A percentile compares a stretch with the other conserved stretches of the same genome.
These are phyloP conservation scores for Pachyramphus minor DNA, from an alignment of 2,113 vertebrate species.

Conservation along the genomic window DNA sequence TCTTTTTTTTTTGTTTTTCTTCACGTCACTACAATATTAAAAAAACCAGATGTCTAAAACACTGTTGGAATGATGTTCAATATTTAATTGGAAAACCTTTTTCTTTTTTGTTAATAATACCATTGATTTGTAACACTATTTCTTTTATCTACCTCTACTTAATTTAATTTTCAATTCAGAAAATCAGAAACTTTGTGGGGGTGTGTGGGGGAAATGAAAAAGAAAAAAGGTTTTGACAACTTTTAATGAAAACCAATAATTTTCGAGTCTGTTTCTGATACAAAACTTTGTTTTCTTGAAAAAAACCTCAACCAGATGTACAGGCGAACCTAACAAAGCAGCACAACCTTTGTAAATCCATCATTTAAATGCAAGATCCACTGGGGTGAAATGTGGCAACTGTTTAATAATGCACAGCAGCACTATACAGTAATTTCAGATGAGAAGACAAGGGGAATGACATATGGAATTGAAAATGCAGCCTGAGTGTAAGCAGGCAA, in stretches of 20 bases:
- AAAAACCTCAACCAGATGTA: not conserved
- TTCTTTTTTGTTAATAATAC: not conserved
- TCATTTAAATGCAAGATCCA: not conserved
- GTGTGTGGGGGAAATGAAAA: not conserved
- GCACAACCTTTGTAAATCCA: not conserved
- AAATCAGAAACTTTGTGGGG: fast-evolving
- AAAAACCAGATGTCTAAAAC: not conserved
- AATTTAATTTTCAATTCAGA: not conserved
- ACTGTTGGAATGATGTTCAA: not conserved
- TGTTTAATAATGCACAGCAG: slow-evolving; percentile 56
- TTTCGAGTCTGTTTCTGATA: not conserved
- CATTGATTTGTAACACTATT: not conserved
- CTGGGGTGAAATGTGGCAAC: slow-evolving; percentile 28
- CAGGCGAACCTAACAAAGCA: not conserved
- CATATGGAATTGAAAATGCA: slow-evolving; percentile 36
- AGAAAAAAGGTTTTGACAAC: not conserved
- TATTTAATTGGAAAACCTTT: not conserved
- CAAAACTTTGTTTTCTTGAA: not conserved
- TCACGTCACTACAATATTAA: not conserved
- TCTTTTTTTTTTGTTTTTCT: not conserved
- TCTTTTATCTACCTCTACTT: not conserved
- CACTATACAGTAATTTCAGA: not conserved
- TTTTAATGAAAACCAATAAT: not conserved
- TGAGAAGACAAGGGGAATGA: slow-evolving; percentile 41
- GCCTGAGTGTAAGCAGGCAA: slow-evolving; percentile 5